Evolutionary conservation across 2,888 invertebrate genomes (phyloP), one percentile per base, ranked within the genome.

Genomic region (Thymelicus lineola): DNA sequence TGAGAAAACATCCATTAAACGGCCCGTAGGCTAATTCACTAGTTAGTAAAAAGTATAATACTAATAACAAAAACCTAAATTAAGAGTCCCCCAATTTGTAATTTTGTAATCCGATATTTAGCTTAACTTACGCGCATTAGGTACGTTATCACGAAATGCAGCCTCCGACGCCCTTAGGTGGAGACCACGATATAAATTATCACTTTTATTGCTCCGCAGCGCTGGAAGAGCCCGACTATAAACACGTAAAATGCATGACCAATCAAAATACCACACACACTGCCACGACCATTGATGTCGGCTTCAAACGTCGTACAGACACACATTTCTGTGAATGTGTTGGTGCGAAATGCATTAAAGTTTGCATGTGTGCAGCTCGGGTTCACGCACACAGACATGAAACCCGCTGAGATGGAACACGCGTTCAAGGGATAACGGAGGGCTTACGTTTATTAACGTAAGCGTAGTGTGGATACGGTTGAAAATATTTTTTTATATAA

Each of bases 201-300:
- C 79, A 77, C 86, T 83, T 90, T 91, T 90, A 91, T 86, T 82
- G 86, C 87, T 80, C 82, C 82, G 80, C 86, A 87, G 86, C 89
- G 86, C 84, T 81, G 84, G 83, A 86, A 86, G 84, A 83, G 83
- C 85, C 82, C 77, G 82, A 77, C 89, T 86, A 87, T 93, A 92
- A 91, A 93, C 91, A 90, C 90, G 91, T 91, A 90, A 93, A 93
- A 93, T 93, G 93, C 93, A 93, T 93, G 93, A 93, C 93, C 93
- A 93, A 93, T 93, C 93, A 93, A 93, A 93, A 93, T 93, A 93
- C 93, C 93, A 90, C 91, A 73, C 88, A 87, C 86, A 90, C 89
- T 72, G 0, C 4, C 10, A 63, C 46, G 38, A 20, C 5, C 58
- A 61, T 20, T 45, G 62, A 65, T 62, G 62, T 28, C 28, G 28